A percentile compares a stretch with the other conserved stretches of the same genome.
phyloP scores from a whole-genome alignment of 2,113 vertebrate genomes.

The Thomomys bottae region DNA sequence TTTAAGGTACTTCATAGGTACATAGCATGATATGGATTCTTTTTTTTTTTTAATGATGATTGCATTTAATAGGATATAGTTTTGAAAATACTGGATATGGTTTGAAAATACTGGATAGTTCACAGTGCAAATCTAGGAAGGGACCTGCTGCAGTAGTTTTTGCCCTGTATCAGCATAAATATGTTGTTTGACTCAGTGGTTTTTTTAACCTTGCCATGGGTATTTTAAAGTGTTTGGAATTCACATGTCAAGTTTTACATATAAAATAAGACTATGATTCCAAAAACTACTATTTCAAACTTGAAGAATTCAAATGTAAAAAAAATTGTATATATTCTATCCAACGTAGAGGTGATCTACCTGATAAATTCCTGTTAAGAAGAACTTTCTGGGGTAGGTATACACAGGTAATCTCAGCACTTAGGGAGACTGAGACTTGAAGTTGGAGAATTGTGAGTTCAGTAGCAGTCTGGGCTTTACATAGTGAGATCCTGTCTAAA shows the following conservation, averaged over 20 bases:
- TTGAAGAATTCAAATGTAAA: background rate
- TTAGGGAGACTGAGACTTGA: too few species aligned
- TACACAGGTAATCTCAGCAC: too few species aligned
- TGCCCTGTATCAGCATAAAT: fast-evolving
- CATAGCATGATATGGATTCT: background rate
- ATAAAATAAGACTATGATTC: background rate
- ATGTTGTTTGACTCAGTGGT: too few species aligned
- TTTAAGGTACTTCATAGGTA: background rate
- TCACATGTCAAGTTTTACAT: background rate
- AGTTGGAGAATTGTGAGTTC: too few species aligned
- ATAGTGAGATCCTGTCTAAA: too few species aligned
- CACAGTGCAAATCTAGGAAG: background rate
- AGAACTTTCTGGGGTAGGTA: too few species aligned
- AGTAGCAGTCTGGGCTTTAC: too few species aligned
- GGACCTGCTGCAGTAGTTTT: background rate
- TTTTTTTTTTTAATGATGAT: background rate
- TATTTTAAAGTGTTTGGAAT: slow-evolving; percentile 10
- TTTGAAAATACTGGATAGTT: slow-evolving; percentile 21
- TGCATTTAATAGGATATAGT: background rate
- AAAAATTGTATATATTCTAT: too few species aligned
- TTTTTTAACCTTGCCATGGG: background rate
- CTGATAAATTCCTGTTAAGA: background rate
- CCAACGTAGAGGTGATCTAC: background rate
- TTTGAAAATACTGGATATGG: slow-evolving; percentile 25
- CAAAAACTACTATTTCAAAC: background rate